Base-by-base conservation (phyloP, 2,888 invertebrate genomes). In the Ochropleura leucogaster region DNA sequence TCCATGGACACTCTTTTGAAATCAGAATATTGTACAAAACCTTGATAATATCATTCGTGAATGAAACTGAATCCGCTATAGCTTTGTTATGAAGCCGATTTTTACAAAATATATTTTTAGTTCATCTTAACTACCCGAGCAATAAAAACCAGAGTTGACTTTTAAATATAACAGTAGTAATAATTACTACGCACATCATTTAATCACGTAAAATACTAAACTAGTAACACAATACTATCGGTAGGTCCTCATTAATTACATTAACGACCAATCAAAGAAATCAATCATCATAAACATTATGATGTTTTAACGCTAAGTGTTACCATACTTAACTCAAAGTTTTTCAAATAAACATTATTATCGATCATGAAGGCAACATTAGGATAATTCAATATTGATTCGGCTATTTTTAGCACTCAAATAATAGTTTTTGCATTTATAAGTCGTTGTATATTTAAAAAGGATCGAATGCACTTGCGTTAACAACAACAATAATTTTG, bases 271-370 rank as follows among this genome's bases (percentile, higher is more conserved):
- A 49, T 76, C 40, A 68, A 46, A 57, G 40, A 40, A 66, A 78
- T 71, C 55, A 71, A 71, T 71, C 65, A 46, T 78, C 72, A 57
- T 72, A 57, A 72, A 78, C 4, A 18, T 63, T 47, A 67, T n/a
- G 49, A 30, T 51, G 46, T 46, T 66, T 63, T 72, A 57, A 51
- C 40, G 42, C 57, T 73, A 68, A 74, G 62, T 79, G 74, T 46
- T 65, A 42, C 20, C 40, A 30, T 55, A 46, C 20, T 55, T 51
- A 49, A 47, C 44, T 57, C 7, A 42, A 55, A 71, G 46, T 57
- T 67, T 51, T 51, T 14, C 14, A 12, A 49, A 30, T 67, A 65
- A 71, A 72, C 10, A 65, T 42, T 74, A 76, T 72, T 72, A 66
- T 71, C 62, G 16, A 62, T 70, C 55, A 44, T 68, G 40, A 71